phyloP scores from a whole-genome alignment of 1,140 invertebrate genomes.

The Oncopodura yosiiana region DNA sequence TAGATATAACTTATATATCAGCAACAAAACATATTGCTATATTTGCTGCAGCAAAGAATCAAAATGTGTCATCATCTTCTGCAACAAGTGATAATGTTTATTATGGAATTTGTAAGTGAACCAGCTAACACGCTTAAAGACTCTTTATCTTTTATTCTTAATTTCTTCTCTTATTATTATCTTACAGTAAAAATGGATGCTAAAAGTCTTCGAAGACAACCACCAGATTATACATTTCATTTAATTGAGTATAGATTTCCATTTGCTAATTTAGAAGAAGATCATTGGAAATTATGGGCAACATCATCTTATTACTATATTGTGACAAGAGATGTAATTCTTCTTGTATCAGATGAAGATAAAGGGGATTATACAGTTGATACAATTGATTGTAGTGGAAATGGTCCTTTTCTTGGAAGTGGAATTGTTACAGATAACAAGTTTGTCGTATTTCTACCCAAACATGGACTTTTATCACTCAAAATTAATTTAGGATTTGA shows the following conservation, averaged over 20 bases:
- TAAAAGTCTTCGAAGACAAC: background rate
- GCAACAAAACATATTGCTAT: conserved; percentile 17
- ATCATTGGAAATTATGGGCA: conserved; percentile 17
- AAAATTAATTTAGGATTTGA: background rate
- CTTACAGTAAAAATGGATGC: conserved; percentile 5
- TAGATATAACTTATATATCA: conserved; percentile 24
- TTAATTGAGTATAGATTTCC: background rate
- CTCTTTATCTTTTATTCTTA: background rate
- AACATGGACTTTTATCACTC: conserved; percentile 14
- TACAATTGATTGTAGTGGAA: conserved; percentile 7
- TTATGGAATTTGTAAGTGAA: conserved; percentile 29
- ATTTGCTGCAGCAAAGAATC: conserved; percentile 21
- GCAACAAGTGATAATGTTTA: conserved; percentile 13
- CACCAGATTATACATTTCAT: background rate
- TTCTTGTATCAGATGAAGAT: conserved; percentile 2
- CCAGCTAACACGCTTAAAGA: background rate
- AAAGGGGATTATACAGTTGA: conserved; percentile 10
- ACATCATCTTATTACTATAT: conserved; percentile 14
- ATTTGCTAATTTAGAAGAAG: conserved; percentile 8
- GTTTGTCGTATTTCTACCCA: conserved; percentile 13
- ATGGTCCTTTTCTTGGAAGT: conserved; percentile 27
- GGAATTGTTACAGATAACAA: conserved; percentile 14
- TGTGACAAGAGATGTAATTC: conserved; percentile 14
- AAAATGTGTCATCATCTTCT: background rate
- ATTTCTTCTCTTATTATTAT: too few relatives aligned